Evolutionary conservation across 2,113 vertebrate species (phyloP).

Genomic region (Cisticola juncidis): DNA sequence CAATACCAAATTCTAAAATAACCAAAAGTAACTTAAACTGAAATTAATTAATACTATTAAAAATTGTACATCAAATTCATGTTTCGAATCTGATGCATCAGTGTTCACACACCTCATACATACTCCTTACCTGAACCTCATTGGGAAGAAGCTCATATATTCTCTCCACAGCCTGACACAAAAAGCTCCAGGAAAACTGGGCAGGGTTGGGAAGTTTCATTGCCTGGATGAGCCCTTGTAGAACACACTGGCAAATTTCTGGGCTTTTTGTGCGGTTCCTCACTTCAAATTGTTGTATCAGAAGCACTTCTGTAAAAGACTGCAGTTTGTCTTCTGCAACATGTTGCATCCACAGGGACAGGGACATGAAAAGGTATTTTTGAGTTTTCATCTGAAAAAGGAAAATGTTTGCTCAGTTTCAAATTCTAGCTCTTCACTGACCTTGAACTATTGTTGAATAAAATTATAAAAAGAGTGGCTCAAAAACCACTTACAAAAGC

Average conservation of each 20-base stretch:
- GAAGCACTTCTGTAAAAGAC: constrained; percentile 79
- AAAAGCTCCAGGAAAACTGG: constrained; percentile 82
- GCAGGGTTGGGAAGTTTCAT: constrained; percentile 86
- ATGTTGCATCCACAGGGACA: constrained; percentile 89
- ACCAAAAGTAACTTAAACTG: not conserved
- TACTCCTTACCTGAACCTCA: constrained; percentile 80
- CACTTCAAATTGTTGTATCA: constrained; percentile 80
- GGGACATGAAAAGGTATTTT: constrained; percentile 78
- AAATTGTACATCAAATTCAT: not conserved
- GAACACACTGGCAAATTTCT: constrained; percentile 72
- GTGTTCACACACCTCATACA: not conserved
- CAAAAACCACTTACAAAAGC: not conserved
- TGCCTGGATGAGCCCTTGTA: constrained; percentile 84
- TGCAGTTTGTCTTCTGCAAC: constrained; percentile 89
- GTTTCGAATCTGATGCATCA: not conserved
- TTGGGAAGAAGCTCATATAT: constrained; percentile 87
- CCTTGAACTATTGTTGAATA: not conserved
- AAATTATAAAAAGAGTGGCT: not conserved
- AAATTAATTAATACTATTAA: not conserved
- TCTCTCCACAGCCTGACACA: constrained; percentile 81
- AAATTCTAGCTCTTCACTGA: not conserved
- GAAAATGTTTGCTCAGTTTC: not conserved
- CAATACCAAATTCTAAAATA: not conserved
- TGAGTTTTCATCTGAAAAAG: constrained; percentile 76
- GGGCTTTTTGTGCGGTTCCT: constrained; percentile 11